Evolutionary conservation across 92 coral and sea anemone species (phyloP).

Genomic region (Isaurus tuberculatus): DNA sequence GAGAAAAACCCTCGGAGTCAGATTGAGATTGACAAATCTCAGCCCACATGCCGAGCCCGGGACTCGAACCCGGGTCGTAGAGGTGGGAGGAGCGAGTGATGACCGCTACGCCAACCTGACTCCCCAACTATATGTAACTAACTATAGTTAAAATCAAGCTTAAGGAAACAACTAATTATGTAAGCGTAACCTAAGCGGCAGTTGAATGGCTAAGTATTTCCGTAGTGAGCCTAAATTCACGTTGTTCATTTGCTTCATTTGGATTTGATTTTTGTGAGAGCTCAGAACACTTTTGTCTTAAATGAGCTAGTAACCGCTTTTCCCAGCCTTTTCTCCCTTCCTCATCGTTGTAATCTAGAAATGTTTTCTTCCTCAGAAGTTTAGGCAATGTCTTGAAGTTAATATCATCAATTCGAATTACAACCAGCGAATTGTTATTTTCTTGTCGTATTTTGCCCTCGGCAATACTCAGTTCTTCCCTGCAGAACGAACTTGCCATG

Average conservation of each 20-base stretch:
- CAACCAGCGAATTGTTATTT: constrained; percentile 22
- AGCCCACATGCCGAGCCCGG: no score
- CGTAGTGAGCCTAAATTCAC: background rate
- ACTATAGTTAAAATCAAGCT: no score
- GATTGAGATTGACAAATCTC: no score
- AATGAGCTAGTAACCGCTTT: constrained; percentile 7
- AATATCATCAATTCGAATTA: constrained; percentile 40
- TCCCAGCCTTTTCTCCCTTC: constrained; percentile 27
- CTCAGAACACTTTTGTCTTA: background rate
- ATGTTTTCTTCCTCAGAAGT: constrained; percentile 32
- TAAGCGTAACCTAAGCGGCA: no score
- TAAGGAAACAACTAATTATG: no score
- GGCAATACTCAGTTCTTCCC: constrained; percentile 36
- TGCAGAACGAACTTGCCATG: constrained; percentile 40
- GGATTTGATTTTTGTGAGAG: background rate
- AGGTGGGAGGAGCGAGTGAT: no score
- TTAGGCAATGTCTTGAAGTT: constrained; percentile 14
- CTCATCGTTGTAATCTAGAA: constrained; percentile 30
- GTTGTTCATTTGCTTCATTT: background rate
- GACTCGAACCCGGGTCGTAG: no score
- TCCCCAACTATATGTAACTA: no score
- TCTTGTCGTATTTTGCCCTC: constrained; percentile 12
- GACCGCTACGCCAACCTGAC: no score
- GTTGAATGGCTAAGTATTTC: constrained; percentile 1
- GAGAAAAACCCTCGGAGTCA: no score